A percentile compares a stretch with the other conserved stretches of the same genome.
phyloP scores from a whole-genome alignment of 2,113 vertebrate genomes.

The Symphodus melops region DNA sequence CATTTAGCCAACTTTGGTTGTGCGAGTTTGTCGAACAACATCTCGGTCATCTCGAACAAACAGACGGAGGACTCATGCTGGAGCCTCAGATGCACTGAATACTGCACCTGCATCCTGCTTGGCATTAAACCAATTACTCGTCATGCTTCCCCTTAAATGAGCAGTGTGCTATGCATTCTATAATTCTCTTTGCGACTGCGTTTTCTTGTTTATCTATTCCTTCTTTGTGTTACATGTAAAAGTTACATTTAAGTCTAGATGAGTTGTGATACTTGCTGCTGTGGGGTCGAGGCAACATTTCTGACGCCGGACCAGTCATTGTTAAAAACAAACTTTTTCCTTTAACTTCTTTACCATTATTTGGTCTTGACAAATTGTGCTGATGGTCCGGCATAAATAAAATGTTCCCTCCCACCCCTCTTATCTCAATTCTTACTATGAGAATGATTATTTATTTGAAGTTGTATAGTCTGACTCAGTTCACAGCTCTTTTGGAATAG shows the following conservation, averaged over 20 bases:
- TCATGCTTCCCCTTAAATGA: constrained; percentile 94
- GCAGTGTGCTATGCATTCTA: constrained; percentile 98
- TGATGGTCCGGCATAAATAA: constrained; percentile 83
- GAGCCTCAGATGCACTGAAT: constrained; percentile 90
- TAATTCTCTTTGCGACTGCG: constrained; percentile 90
- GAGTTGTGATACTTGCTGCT: constrained; percentile 93
- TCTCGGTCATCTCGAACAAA: constrained; percentile 83
- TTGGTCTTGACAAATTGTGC: constrained; percentile 54
- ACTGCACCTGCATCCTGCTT: constrained; percentile 90
- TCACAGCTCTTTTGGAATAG: constrained; percentile 91
- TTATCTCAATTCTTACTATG: constrained; percentile 94
- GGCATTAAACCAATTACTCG: constrained; percentile 89
- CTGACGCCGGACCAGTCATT: constrained; percentile 86
- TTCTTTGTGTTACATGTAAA: constrained; percentile 85
- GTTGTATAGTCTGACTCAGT: constrained; percentile 97
- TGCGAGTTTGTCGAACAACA: constrained; percentile 87
- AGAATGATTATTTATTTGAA: constrained; percentile 97
- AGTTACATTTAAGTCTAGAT: constrained; percentile 86
- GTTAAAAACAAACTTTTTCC: constrained; percentile 70
- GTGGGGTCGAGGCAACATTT: constrained; percentile 83
- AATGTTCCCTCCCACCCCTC: constrained; percentile 85
- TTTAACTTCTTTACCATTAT: constrained; percentile 16
- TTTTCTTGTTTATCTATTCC: constrained; percentile 80
- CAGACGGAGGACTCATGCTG: constrained; percentile 74
- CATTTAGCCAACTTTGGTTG: constrained; percentile 88